Base-by-base conservation (phyloP, 2,888 invertebrate genomes). In the Thera obeliscata region DNA sequence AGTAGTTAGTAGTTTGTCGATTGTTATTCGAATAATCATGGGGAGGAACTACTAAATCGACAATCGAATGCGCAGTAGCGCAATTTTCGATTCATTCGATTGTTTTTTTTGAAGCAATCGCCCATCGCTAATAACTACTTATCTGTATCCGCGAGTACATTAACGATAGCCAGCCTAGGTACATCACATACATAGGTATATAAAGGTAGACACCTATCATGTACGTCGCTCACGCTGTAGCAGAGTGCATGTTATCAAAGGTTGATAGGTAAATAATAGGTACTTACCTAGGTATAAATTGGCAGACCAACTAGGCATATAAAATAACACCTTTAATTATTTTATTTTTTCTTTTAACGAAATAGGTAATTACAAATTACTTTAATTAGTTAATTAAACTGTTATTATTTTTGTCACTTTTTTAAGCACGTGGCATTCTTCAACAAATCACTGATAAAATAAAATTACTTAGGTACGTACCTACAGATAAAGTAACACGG, bases 161-260 rank as follows among this genome's bases (percentile, higher is more conserved):
- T 22, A 22, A 1, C 22, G 22, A 22, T 22, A 22, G 22, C 22
- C 56, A 43, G 43, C 43, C 3, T 35, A 22, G 22, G 38, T 56
- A 33, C 8, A 43, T 43, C 9, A 46, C 9, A 1, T 46, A 46
- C 7, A 41, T 6, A 41, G 41, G 41, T 41, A 41, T 1, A 1
- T 41, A 41, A 3, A 3, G 4, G 38, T 38, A 38, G 38, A 5
- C 3, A 38, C 4, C 3, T 38, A 38, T 38, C 22, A 12, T 7
- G 7, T 48, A 50, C 66, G 68, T 71, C 68, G 36, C 41, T 61
- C 67, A 69, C 60, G 69, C 43, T 65, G 54, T 50, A 35, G 50
- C 50, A 57, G 60, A 50, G 66, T 69, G 64, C 54, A 54, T 56
- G 59, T 61, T 61, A 68, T 68, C 70, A 61, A 61, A 48, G 33